These are phyloP conservation scores for Anthoptus insignis DNA, from an alignment of 2,888 invertebrate species.

Conservation along the genomic window DNA sequence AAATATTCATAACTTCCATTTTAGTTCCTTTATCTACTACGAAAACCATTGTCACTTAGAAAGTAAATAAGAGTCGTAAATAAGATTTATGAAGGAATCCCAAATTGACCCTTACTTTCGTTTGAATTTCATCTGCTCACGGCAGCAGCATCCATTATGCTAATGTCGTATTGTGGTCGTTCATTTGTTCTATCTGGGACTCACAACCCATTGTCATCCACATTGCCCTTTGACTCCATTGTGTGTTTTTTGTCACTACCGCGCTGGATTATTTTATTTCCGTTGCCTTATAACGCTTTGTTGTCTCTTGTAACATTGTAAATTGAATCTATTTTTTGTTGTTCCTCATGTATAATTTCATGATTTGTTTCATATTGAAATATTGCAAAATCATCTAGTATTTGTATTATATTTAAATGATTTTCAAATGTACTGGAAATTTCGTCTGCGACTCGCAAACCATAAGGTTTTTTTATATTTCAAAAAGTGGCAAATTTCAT, in stretches of 20 bases:
- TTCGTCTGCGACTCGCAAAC: too few species aligned
- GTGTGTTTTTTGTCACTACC: slow-evolving; percentile 81
- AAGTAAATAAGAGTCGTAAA: slow-evolving; percentile 49
- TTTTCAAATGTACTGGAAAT: background rate
- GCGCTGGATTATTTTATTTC: slow-evolving; percentile 84
- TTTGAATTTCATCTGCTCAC: slow-evolving; percentile 45
- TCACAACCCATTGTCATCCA: slow-evolving; percentile 74
- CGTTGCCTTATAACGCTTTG: slow-evolving; percentile 74
- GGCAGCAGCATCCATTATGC: slow-evolving; percentile 74
- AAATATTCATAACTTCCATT: background rate
- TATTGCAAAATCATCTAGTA: slow-evolving; percentile 35
- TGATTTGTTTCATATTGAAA: slow-evolving; percentile 25
- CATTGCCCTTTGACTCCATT: slow-evolving; percentile 84
- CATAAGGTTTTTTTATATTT: too few species aligned
- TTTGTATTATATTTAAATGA: slow-evolving; percentile 7
- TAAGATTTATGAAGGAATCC: slow-evolving; percentile 51
- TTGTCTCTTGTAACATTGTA: slow-evolving; percentile 68
- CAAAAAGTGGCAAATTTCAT: too few species aligned
- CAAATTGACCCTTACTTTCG: slow-evolving; percentile 54
- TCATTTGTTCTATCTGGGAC: slow-evolving; percentile 80
- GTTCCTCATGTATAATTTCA: slow-evolving; percentile 32
- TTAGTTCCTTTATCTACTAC: background rate
- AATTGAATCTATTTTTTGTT: slow-evolving; percentile 51
- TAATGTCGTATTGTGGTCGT: slow-evolving; percentile 81
- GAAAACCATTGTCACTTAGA: slow-evolving; percentile 49